A percentile compares a stretch with the other conserved stretches of the same genome.
phyloP scores from a whole-genome alignment of 2,888 invertebrate genomes.

The Strigamia transsilvanica region DNA sequence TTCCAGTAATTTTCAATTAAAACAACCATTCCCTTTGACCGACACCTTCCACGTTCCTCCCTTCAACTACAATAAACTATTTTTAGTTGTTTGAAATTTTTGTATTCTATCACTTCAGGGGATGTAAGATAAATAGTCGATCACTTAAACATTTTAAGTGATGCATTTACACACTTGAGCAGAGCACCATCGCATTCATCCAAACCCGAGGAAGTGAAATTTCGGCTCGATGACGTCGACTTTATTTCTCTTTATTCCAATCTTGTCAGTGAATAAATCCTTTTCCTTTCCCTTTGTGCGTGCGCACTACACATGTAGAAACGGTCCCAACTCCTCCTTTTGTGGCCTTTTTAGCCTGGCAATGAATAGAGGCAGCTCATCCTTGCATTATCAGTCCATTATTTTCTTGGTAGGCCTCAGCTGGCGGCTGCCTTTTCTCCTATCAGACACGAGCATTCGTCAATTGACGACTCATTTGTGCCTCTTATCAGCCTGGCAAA shows the following conservation, averaged over 20 bases:
- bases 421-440: slow-evolving; percentile 38
- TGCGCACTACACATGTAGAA: slow-evolving; percentile 34
- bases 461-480: slow-evolving; percentile 38
- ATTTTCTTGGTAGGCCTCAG: slow-evolving; percentile 34
- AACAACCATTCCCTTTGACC: not conserved
- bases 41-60: not conserved
- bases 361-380: slow-evolving; percentile 22
- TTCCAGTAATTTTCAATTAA: not conserved
- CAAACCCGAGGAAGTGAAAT: not conserved
- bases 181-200: not conserved
- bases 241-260: not conserved
- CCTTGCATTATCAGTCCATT: slow-evolving; percentile 35
- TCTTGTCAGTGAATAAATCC: slow-evolving; percentile 22
- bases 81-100: not conserved
- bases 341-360: not conserved
- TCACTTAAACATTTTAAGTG: not conserved
- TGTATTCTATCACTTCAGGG: not conserved
- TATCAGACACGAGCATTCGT: slow-evolving; percentile 38
- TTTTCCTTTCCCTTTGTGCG: slow-evolving; percentile 6
- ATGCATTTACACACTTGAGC: not conserved
- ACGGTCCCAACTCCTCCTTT: slow-evolving; percentile 1
- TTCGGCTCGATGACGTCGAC: not conserved
- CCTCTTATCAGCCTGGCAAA: slow-evolving; percentile 38
- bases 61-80: not conserved
- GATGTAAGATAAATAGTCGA: not conserved